These are phyloP conservation scores for Caenorhabditis angaria DNA, from an alignment of 2,888 invertebrate genomes.

Conservation along the genomic window DNA sequence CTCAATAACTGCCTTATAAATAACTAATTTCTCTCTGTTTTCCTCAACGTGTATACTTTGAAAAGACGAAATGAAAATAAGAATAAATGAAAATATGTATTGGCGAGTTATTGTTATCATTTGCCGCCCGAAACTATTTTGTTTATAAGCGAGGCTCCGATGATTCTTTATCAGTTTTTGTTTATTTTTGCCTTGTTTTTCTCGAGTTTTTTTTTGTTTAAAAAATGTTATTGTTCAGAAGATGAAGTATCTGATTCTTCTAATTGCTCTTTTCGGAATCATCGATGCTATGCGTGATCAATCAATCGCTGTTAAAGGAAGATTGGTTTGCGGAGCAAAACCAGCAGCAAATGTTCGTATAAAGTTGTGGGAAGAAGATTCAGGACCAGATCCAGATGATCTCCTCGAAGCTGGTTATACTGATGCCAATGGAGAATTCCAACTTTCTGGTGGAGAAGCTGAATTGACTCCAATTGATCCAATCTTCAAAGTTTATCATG, in stretches of 20 bases:
- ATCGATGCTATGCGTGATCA: slow-evolving; percentile 41
- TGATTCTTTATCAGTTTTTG: neutral
- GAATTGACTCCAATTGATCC: slow-evolving; percentile 64
- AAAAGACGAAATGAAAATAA: neutral
- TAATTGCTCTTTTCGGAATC: neutral
- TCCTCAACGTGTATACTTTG: neutral
- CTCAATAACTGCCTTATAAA: slow-evolving; percentile 41
- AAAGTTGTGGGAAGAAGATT: slow-evolving; percentile 64
- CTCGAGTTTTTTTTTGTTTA: neutral
- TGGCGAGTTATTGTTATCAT: neutral
- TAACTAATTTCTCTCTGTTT: neutral
- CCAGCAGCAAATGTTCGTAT: slow-evolving; percentile 57
- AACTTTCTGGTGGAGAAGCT: slow-evolving; percentile 48
- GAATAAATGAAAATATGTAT: neutral
- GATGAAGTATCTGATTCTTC: slow-evolving; percentile 4
- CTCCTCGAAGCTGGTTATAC: slow-evolving; percentile 61
- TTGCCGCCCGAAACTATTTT: neutral
- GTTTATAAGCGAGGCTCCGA: neutral
- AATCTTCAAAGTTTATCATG: slow-evolving; percentile 62
- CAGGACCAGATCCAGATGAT: slow-evolving; percentile 61
- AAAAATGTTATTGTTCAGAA: neutral
- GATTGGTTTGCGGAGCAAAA: slow-evolving; percentile 56
- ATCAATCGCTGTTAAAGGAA: slow-evolving; percentile 52
- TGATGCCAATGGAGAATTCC: slow-evolving; percentile 55
- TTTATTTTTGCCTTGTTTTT: neutral